Evolutionary conservation across 2,113 vertebrate genomes (phyloP).

Genomic region (Pavo muticus): DNA sequence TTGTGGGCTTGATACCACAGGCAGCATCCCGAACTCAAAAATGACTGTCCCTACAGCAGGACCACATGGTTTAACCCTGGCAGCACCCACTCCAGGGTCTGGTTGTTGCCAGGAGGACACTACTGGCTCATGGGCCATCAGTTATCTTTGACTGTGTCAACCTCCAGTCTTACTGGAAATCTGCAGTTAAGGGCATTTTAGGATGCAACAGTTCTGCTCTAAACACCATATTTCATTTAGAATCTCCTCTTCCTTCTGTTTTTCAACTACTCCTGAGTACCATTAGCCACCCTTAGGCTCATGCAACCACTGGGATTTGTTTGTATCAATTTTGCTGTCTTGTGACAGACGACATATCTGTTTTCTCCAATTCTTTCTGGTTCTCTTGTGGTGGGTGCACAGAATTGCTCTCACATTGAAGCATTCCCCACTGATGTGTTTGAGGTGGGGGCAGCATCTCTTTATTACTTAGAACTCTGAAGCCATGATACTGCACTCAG

Average conservation of each 20-base stretch:
- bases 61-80: not conserved
- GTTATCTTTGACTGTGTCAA: not conserved
- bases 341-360: not conserved
- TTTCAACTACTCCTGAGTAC: not conserved
- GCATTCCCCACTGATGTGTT: not conserved
- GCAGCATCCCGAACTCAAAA: accelerated
- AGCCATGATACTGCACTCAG: slow-evolving; percentile 44
- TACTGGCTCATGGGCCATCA: accelerated
- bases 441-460: not conserved
- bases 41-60: not conserved
- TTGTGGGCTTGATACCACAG: not conserved
- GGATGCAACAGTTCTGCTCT: not conserved
- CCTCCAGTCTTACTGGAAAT: not conserved
- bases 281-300: not conserved
- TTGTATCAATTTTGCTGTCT: not conserved
- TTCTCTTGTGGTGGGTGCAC: not conserved
- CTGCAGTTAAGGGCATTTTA: not conserved
- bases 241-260: not conserved
- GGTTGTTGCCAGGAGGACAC: not conserved
- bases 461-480: not conserved
- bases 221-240: not conserved
- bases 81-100: not conserved
- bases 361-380: not conserved
- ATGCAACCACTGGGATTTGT: not conserved
- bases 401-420: not conserved